phyloP scores from a whole-genome alignment of 2,888 invertebrate species.

The Pasiphila rectangulata region DNA sequence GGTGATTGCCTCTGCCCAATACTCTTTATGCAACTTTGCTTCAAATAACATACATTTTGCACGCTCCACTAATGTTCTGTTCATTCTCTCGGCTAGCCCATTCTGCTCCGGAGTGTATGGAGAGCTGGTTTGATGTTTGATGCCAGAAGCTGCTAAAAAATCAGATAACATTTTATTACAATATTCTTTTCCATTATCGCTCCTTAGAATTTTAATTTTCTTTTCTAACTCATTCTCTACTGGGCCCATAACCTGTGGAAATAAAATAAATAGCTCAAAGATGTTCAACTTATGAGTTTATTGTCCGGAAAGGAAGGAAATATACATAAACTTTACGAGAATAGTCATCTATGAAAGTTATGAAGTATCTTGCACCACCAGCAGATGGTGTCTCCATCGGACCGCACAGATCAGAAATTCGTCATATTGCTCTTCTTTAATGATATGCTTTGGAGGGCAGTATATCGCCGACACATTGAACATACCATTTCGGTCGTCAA shows the following conservation, averaged over 20 bases:
- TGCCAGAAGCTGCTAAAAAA: not conserved
- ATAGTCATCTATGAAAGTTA: slow-evolving; percentile 24
- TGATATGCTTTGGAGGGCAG: too few species aligned
- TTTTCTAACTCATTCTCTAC: slow-evolving; percentile 22
- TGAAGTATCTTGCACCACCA: slow-evolving; percentile 11
- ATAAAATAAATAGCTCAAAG: too few species aligned
- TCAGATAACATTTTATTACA: not conserved
- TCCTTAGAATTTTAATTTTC: slow-evolving; percentile 20
- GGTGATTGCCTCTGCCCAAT: slow-evolving; percentile 14
- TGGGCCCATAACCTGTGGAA: slow-evolving; percentile 19
- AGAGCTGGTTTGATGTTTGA: slow-evolving; percentile 1
- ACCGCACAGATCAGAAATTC: slow-evolving; percentile 14
- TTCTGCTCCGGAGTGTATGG: slow-evolving; percentile 26
- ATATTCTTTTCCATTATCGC: slow-evolving; percentile 1
- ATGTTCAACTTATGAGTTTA: too few species aligned
- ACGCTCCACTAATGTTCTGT: slow-evolving; percentile 26
- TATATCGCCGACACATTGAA: too few species aligned
- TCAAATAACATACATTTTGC: slow-evolving; percentile 26
- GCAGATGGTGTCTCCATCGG: slow-evolving; percentile 8
- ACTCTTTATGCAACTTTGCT: slow-evolving; percentile 13
- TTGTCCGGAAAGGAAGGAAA: slow-evolving; percentile 19
- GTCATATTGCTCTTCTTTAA: too few species aligned
- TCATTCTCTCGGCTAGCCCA: slow-evolving; percentile 39
- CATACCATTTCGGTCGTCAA: too few species aligned
- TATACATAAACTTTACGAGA: slow-evolving; percentile 23